Evolutionary conservation across 2,797 vertebrate genomes (phyloP).

Genomic region (Trachops cirrhosus): DNA sequence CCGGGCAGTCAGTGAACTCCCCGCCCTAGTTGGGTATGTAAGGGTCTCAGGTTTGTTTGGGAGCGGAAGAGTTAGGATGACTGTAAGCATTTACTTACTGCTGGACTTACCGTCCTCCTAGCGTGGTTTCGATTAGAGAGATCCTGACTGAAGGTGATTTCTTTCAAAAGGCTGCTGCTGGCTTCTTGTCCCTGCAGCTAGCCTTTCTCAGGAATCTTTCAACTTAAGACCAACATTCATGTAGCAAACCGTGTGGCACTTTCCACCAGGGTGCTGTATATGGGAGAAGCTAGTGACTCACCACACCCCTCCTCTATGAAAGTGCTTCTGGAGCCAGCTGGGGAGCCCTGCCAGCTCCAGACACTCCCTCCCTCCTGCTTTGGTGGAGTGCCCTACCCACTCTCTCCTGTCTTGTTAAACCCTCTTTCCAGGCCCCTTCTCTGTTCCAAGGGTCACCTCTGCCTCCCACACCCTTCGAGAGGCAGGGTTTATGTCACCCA

Average conservation of each 20-base stretch:
- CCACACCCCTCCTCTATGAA: neutral
- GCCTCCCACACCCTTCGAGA: neutral
- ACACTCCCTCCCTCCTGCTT: slow-evolving; percentile 24
- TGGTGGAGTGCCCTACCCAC: neutral
- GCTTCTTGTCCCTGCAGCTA: neutral
- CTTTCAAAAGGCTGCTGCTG: neutral
- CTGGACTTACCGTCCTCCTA: fast-evolving
- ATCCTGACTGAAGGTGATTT: too few relatives aligned
- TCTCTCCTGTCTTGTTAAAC: neutral
- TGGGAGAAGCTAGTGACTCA: slow-evolving; percentile 64
- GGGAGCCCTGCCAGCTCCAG: neutral
- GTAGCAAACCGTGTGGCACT: neutral
- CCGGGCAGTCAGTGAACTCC: neutral
- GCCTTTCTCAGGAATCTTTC: neutral
- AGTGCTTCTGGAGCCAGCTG: slow-evolving; percentile 26
- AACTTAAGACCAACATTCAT: neutral
- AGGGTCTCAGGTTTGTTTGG: neutral
- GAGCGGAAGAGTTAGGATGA: neutral
- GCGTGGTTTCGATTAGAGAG: neutral
- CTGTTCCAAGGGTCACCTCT: neutral
- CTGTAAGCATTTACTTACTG: neutral
- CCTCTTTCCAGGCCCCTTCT: neutral
- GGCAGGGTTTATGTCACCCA: neutral
- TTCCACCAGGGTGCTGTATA: neutral
- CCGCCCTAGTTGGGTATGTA: neutral